phyloP scores from a whole-genome alignment of 2,888 invertebrate genomes.

The Platycheirus rosarum region DNA sequence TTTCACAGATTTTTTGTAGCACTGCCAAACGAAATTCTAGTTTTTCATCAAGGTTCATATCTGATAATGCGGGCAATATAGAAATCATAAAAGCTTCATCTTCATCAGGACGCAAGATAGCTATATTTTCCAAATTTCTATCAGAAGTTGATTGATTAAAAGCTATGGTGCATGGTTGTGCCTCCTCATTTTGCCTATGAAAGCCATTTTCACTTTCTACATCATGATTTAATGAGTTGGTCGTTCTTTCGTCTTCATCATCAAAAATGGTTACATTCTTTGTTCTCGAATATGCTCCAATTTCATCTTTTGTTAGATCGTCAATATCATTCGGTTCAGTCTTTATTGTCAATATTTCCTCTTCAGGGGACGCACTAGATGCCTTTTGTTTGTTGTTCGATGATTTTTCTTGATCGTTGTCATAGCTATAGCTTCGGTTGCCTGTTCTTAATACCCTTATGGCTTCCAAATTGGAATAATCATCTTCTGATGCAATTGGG shows the following conservation, averaged over 20 bases:
- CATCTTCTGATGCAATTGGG: background rate
- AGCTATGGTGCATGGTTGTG: no score
- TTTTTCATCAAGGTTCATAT: slow-evolving; percentile 3
- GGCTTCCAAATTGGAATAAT: background rate
- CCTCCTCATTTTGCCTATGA: background rate
- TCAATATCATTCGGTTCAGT: background rate
- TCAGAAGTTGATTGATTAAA: background rate
- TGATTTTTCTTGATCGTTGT: background rate
- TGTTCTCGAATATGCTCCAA: background rate
- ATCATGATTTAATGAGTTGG: background rate
- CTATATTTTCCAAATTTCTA: background rate
- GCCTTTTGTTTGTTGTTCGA: background rate
- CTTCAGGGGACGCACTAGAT: background rate
- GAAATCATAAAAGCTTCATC: slow-evolving; percentile 13
- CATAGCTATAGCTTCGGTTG: background rate
- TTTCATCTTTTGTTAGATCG: background rate
- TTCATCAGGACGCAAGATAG: background rate
- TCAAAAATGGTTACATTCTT: background rate
- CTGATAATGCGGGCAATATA: background rate
- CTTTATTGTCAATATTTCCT: background rate
- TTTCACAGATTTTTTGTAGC: slow-evolving; percentile 3
- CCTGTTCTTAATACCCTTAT: no score
- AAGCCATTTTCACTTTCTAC: background rate
- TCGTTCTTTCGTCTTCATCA: background rate
- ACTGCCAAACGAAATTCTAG: background rate